Evolutionary conservation across 2,797 vertebrate genomes (phyloP).

Genomic region (Steatocranus sp.): DNA sequence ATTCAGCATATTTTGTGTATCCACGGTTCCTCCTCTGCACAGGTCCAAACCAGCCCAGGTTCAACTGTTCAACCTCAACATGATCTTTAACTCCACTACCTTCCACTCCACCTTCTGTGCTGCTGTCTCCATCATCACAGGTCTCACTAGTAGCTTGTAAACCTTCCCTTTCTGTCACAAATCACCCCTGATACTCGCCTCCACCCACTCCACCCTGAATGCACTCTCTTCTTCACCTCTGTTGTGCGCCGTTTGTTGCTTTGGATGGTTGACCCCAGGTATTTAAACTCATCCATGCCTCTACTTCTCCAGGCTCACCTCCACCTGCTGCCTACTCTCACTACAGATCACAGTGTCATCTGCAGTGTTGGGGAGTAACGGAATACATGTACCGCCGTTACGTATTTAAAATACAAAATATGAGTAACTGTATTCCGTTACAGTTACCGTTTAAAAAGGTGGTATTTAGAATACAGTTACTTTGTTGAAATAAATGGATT

Average conservation of each 20-base stretch:
- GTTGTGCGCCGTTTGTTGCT: accelerated
- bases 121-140: background rate
- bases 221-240: background rate
- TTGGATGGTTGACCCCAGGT: background rate
- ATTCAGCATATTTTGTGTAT: background rate
- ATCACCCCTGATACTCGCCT: background rate
- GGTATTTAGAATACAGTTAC: too few species aligned
- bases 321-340: background rate
- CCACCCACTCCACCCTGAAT: background rate
- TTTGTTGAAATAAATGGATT: too few species aligned
- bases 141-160: background rate
- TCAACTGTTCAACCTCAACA: background rate
- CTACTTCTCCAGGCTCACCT: background rate
- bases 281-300: background rate
- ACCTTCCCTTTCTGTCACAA: background rate
- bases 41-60: background rate
- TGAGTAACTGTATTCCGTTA: too few species aligned
- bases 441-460: too few species aligned
- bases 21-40: background rate
- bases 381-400: too few species aligned
- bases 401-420: too few species aligned
- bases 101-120: accelerated
- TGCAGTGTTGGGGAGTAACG: too few species aligned
- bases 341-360: background rate
- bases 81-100: background rate